Evolutionary conservation across 2,797 vertebrate genomes (phyloP).

Genomic region (Valencia hispanica): DNA sequence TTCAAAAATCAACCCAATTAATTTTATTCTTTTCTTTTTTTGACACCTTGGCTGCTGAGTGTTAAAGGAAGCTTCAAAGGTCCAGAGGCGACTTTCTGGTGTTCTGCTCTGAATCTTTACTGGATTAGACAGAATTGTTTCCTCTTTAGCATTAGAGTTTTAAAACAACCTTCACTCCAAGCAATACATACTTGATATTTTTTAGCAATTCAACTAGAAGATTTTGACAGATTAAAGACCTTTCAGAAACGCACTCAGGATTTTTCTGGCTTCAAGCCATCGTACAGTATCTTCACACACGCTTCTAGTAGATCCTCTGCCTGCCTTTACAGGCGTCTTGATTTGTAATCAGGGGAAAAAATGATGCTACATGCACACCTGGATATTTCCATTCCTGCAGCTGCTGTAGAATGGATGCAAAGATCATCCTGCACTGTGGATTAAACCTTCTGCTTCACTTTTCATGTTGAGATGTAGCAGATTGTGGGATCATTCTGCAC

Average conservation of each 20-base stretch:
- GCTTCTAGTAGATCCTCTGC: conserved; percentile 33
- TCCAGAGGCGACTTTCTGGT: background rate
- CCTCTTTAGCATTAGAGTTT: no score
- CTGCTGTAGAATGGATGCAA: conserved; percentile 53
- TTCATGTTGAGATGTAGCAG: conserved; percentile 20
- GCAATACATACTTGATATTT: background rate
- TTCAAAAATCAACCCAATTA: no score
- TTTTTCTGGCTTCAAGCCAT: conserved; percentile 1
- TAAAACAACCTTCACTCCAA: background rate
- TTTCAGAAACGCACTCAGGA: conserved; percentile 7
- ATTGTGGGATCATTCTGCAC: conserved; percentile 28
- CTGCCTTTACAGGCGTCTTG: conserved; percentile 55
- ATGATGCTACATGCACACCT: conserved; percentile 48
- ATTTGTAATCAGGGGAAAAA: conserved; percentile 32
- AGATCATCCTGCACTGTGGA: conserved; percentile 44
- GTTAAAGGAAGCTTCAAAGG: no score
- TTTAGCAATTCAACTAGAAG: background rate
- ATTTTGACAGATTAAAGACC: background rate
- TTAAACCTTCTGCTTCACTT: conserved; percentile 53
- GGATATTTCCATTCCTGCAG: conserved; percentile 42
- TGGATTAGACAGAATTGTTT: background rate
- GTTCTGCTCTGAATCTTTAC: background rate
- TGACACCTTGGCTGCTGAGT: no score
- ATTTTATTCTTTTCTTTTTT: no score
- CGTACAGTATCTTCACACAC: conserved; percentile 11